These are phyloP conservation scores for Rhaphigaster nebulosa DNA, from an alignment of 2,888 invertebrate species.

Conservation along the genomic window DNA sequence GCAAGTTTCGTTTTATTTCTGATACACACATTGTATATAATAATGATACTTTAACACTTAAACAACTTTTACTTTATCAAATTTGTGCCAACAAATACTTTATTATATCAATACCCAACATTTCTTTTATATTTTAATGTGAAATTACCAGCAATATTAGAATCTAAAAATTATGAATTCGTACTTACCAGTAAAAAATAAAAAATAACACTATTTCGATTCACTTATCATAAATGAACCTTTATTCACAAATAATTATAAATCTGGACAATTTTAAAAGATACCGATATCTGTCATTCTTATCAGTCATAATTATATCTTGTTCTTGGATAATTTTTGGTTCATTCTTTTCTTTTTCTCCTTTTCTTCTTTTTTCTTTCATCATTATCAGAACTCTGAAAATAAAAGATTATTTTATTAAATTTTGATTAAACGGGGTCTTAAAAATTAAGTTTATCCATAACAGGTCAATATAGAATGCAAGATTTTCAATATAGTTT, in stretches of 20 bases:
- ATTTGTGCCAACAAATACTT: background rate
- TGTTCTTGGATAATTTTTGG: background rate
- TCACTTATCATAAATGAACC: background rate
- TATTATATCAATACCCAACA: background rate
- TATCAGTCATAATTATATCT: background rate
- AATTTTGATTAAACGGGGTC: background rate
- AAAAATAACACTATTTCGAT: background rate
- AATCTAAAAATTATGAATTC: background rate
- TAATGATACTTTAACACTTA: background rate
- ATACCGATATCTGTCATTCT: background rate
- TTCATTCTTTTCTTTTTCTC: background rate
- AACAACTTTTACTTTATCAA: background rate
- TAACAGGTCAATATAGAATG: background rate
- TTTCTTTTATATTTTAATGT: background rate
- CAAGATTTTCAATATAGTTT: too few relatives aligned
- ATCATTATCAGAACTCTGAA: constrained; percentile 30
- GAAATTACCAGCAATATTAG: background rate
- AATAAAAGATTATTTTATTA: background rate
- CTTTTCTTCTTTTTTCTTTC: constrained; percentile 13
- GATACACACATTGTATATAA: background rate
- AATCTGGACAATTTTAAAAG: background rate
- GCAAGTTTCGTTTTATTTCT: too few relatives aligned
- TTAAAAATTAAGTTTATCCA: background rate
- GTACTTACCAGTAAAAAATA: background rate
- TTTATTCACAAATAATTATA: background rate